phyloP scores from a whole-genome alignment of 2,888 invertebrate genomes.

The Mongoloraphidia duomilia region DNA sequence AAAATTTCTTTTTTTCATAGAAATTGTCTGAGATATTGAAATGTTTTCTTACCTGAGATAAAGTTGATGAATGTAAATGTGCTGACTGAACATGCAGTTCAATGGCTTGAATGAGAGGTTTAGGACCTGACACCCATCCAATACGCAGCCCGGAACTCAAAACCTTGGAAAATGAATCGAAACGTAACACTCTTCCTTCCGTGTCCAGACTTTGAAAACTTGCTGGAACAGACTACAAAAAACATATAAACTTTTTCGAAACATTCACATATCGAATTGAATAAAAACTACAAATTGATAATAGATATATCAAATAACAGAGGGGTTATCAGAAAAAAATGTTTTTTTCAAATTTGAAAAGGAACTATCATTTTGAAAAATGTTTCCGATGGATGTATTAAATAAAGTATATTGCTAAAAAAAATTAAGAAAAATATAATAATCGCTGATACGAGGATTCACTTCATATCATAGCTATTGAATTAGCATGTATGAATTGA shows the following conservation, averaged over 20 bases:
- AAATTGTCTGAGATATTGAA: no score
- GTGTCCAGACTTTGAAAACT: constrained; percentile 61
- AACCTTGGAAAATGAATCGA: constrained; percentile 68
- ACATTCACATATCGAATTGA: background rate
- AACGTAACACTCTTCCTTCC: constrained; percentile 58
- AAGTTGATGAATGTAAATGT: constrained; percentile 44
- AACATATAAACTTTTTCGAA: background rate
- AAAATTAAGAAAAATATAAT: constrained; percentile 8
- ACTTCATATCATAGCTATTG: no score
- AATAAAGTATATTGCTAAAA: no score
- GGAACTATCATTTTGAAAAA: background rate
- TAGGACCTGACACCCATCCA: constrained; percentile 60
- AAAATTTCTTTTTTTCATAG: no score
- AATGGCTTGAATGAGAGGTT: constrained; percentile 42
- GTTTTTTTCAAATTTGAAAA: background rate
- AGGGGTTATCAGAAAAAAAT: no score
- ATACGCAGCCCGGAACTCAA: constrained; percentile 55
- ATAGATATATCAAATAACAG: background rate
- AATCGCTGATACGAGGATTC: no score
- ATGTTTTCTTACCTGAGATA: constrained; percentile 42
- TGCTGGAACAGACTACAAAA: constrained; percentile 34
- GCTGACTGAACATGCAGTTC: constrained; percentile 59
- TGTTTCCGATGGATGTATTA: background rate
- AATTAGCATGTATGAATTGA: no score
- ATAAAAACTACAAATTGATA: background rate